These are phyloP conservation scores for Myotis findleyi DNA, from an alignment of 2,797 vertebrate genomes.

Conservation along the genomic window DNA sequence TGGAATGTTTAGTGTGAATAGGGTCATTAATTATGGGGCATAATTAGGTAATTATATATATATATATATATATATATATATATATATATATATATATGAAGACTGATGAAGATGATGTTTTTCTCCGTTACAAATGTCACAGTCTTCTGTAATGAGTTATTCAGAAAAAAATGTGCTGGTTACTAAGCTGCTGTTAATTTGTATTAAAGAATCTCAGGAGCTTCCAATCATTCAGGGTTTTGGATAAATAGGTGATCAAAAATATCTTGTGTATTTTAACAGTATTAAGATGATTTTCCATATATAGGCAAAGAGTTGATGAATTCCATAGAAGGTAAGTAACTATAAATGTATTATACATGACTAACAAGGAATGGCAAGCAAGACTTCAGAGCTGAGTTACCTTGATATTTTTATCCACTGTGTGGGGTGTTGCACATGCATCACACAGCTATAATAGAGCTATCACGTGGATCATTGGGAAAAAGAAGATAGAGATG, in stretches of 20 bases:
- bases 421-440: constrained; percentile 72
- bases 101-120: not conserved
- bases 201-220: constrained; percentile 23
- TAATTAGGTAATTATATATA: not conserved
- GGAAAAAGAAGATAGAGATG: constrained; percentile 69
- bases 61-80: too few species aligned
- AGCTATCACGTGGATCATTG: constrained; percentile 73
- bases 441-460: constrained; percentile 74
- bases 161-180: not conserved
- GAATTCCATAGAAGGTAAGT: constrained; percentile 76
- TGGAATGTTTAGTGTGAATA: not conserved
- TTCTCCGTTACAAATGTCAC: constrained; percentile 17
- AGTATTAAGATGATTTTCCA: constrained; percentile 62
- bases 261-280: constrained; percentile 52
- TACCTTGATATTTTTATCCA: constrained; percentile 79
- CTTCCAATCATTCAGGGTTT: constrained; percentile 34
- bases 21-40: not conserved
- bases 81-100: not conserved
- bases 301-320: constrained; percentile 71
- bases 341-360: constrained; percentile 75
- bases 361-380: constrained; percentile 73
- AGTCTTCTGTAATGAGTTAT: constrained; percentile 54
- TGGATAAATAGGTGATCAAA: constrained; percentile 22
- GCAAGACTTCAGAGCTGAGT: constrained; percentile 76
- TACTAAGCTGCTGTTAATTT: constrained; percentile 47